Base-by-base conservation (phyloP, 2,113 vertebrate species). In the Eupsittula cactorum region DNA sequence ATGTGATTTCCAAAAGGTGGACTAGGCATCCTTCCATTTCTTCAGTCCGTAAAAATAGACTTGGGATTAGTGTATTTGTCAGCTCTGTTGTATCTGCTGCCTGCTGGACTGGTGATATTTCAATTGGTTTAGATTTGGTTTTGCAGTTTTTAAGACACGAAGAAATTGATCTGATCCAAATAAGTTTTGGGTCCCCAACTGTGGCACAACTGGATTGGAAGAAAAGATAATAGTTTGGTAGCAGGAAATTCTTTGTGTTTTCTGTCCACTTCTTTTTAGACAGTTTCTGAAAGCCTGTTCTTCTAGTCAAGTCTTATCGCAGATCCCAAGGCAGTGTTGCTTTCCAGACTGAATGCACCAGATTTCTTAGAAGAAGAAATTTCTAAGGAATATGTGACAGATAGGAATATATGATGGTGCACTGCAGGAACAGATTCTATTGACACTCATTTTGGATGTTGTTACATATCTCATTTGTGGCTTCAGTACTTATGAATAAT, bases 391-490 rank as follows among this genome's bases (percentile, higher is more conserved):
- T 96, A 75, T 96, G 93, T 96, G 95, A 96, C 96, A 97, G 95
- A 96, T 95, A 96, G 95, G 82, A 95, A 94, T 97, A 78, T 96
- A 96, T 11, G 94, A 78, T 93, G 94, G 93, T 94, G 92, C 95
- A 55, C 94, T 96, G 94, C 5, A 6, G 95, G 95, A 96, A 97
- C 96, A 97, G 95, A 96, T 97, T 97, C 95, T 97, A 97, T 96
- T 97, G 96, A 96, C 96, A 96, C 92, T 97, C 95, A 97, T 97
- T 97, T 97, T 97, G 96, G 94, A 96, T 96, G 94, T 96, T 97
- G 95, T 95, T 96, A 93, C 95, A 94, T 97, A 96, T 97, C 95
- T 96, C 95, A 97, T 97, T 97, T 97, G 96, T 97, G 95, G 95
- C 95, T 97, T 96, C 93, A 95, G 95, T 92, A 49, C 95, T 96